Conservation (phyloP, 1,140 invertebrate genomes). For the Amyelois transitella region DNA sequence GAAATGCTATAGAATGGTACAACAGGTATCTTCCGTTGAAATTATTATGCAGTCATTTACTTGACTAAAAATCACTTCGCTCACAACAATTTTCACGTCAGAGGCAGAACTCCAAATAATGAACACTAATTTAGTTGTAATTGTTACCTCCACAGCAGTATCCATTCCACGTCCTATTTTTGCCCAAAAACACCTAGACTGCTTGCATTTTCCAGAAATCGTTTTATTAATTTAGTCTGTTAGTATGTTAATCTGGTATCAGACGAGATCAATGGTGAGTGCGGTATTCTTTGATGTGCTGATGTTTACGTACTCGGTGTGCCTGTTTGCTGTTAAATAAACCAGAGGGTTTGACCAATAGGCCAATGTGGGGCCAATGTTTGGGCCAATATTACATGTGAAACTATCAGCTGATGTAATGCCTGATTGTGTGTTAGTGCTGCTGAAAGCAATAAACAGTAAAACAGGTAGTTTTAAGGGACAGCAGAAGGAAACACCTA, state of each 20-base stretch:
- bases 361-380: constrained; percentile 16
- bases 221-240: background rate
- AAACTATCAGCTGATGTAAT: too few relatives aligned
- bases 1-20: too few relatives aligned
- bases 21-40: too few relatives aligned
- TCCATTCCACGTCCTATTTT: background rate
- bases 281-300: constrained; percentile 52
- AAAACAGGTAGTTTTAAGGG: too few relatives aligned
- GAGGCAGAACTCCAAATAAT: too few relatives aligned
- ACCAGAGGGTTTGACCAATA: constrained; percentile 25
- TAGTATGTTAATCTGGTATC: background rate
- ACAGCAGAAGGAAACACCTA: too few relatives aligned
- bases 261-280: background rate
- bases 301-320: constrained; percentile 51
- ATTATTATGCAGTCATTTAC: too few relatives aligned
- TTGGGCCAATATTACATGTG: background rate
- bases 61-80: too few relatives aligned
- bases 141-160: background rate
- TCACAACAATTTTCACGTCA: too few relatives aligned
- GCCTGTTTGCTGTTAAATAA: constrained; percentile 59
- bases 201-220: background rate
- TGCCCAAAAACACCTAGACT: background rate
- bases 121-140: too few relatives aligned
- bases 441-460: too few relatives aligned
- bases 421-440: too few relatives aligned